A percentile compares a stretch with the other conserved stretches of the same genome.
Conservation (phyloP, 1,140 invertebrate species). For the Berghia stephanieae region DNA sequence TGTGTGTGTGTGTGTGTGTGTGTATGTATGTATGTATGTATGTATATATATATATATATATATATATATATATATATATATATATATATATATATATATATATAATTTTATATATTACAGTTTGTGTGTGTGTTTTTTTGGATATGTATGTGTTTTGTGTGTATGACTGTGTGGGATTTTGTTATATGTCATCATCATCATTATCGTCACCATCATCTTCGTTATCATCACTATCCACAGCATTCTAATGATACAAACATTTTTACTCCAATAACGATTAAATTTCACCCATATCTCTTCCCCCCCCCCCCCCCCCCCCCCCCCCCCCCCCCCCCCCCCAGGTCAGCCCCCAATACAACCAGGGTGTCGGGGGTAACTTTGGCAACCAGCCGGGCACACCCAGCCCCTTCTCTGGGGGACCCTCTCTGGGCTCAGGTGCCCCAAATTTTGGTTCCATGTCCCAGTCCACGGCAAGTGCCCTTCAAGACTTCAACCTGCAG, state of each 20-base stretch:
- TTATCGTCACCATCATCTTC: not conserved
- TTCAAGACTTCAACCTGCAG: slow-evolving; percentile 29
- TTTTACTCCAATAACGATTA: not conserved
- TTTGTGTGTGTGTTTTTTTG: not conserved
- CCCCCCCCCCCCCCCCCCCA: too few species aligned
- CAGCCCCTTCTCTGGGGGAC: not conserved
- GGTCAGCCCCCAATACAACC: slow-evolving; percentile 29
- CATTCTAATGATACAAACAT: not conserved
- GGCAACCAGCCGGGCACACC: not conserved
- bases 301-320: not conserved
- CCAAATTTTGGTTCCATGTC: slow-evolving; percentile 18
- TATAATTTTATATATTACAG: too few species aligned
- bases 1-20: too few species aligned
- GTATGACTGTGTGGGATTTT: not conserved
- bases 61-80: not conserved
- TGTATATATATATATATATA: not conserved
- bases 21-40: not conserved
- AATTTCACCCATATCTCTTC: not conserved
- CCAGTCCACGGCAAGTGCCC: slow-evolving; percentile 24
- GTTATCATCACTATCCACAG: too few species aligned
- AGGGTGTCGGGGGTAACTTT: slow-evolving; percentile 1
- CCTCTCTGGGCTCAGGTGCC: not conserved
- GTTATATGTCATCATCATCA: not conserved
- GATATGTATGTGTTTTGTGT: not conserved
- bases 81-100: not conserved